Conservation (phyloP, 2,797 vertebrate genomes). For the Halcyon chelicuti region DNA sequence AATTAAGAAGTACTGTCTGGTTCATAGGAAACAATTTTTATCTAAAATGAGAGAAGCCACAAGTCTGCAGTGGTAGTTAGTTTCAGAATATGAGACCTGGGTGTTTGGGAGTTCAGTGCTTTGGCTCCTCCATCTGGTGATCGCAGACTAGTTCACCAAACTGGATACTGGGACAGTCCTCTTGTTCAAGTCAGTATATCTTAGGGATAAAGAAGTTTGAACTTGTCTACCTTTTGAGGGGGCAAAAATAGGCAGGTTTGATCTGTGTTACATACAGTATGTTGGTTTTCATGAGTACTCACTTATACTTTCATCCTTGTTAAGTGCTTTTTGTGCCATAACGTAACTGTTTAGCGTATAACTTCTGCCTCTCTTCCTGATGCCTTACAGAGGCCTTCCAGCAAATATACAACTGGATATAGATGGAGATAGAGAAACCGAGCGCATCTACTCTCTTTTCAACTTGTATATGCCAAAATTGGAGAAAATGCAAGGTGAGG, state of each 20-base stretch:
- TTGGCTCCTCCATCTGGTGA: constrained; percentile 66
- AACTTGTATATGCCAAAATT: constrained; percentile 93
- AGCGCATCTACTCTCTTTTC: constrained; percentile 96
- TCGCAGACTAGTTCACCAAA: not conserved
- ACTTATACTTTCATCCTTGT: not conserved
- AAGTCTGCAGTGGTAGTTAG: not conserved
- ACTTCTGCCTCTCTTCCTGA: not conserved
- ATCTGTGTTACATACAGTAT: not conserved
- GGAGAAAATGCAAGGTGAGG: constrained; percentile 97
- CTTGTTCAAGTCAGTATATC: not conserved
- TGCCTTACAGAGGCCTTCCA: constrained; percentile 87
- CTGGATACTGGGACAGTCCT: not conserved
- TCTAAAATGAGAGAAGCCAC: not conserved
- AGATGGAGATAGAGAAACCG: constrained; percentile 95
- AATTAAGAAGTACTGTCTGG: not conserved
- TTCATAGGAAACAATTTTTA: not conserved
- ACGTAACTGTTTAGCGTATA: not conserved
- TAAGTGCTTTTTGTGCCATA: not conserved
- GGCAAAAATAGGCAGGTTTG: not conserved
- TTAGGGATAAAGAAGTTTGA: not conserved
- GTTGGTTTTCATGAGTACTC: not conserved
- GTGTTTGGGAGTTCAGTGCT: not conserved
- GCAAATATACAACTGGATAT: constrained; percentile 98
- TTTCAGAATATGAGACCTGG: not conserved
- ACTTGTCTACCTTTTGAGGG: not conserved